Conservation (phyloP, 2,113 vertebrate genomes). For the Octodon degus region DNA sequence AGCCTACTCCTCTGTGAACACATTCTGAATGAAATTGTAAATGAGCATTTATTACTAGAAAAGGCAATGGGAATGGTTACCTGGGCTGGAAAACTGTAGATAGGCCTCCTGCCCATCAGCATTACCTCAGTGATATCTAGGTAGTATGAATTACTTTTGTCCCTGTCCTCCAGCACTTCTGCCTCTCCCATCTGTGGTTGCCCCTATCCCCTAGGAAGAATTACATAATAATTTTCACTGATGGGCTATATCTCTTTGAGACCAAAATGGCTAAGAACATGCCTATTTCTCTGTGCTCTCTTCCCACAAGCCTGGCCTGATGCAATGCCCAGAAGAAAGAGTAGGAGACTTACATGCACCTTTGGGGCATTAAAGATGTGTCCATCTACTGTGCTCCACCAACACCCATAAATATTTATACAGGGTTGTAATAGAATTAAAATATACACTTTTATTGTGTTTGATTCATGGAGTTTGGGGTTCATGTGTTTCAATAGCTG, state of each 20-base stretch:
- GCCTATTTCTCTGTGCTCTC: background rate
- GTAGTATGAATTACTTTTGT: fast-evolving
- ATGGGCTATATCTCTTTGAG: background rate
- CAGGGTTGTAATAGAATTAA: background rate
- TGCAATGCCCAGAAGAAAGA: fast-evolving
- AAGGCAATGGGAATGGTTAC: background rate
- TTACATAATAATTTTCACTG: background rate
- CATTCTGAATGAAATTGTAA: background rate
- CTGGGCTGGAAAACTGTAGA: background rate
- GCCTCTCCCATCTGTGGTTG: background rate
- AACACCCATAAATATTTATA: background rate
- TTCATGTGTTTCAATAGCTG: background rate
- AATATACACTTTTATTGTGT: background rate
- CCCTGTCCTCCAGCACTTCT: no score
- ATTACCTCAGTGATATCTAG: fast-evolving
- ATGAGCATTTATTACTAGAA: background rate
- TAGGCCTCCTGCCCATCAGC: fast-evolving
- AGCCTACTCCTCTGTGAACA: background rate
- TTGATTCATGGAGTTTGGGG: background rate
- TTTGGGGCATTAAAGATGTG: background rate
- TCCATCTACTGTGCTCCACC: no score
- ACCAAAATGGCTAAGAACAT: background rate
- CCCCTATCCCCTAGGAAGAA: background rate
- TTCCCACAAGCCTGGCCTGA: background rate
- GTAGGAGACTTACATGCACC: background rate